phyloP scores from a whole-genome alignment of 2,113 vertebrate genomes.

The Empidonax alnorum region DNA sequence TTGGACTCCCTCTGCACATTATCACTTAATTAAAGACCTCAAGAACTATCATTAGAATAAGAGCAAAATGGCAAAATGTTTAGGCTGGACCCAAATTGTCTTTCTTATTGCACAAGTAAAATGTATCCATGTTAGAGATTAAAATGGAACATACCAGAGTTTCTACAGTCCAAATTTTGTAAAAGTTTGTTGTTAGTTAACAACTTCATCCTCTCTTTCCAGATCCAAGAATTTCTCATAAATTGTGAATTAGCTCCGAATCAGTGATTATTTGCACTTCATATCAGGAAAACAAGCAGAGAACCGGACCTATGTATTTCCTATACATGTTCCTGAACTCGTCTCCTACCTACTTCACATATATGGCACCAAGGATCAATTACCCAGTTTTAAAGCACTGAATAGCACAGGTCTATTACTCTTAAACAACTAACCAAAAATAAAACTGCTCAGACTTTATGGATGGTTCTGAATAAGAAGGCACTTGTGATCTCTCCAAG shows the following conservation, averaged over 20 bases:
- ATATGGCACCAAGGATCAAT: not conserved
- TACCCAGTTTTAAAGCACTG: not conserved
- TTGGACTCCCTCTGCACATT: not conserved
- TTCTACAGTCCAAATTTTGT: not conserved
- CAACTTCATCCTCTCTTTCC: not conserved
- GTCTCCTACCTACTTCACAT: not conserved
- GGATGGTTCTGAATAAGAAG: not conserved
- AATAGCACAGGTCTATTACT: not conserved
- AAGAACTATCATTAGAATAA: not conserved
- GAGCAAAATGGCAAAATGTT: not conserved
- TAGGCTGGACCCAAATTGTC: not conserved
- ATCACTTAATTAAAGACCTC: not conserved
- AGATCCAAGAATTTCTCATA: not conserved
- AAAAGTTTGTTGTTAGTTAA: not conserved
- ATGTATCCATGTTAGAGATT: not conserved
- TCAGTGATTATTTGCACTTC: not conserved
- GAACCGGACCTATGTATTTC: not conserved
- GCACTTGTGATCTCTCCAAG: not conserved
- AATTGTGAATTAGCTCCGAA: not conserved
- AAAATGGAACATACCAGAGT: not conserved
- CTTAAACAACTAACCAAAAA: not conserved
- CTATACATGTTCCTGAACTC: not conserved
- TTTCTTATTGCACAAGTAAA: not conserved
- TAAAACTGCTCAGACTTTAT: not conserved
- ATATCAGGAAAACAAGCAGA: not conserved